These are phyloP conservation scores for Alosa alosa DNA, from an alignment of 2,113 vertebrate species.

Conservation along the genomic window DNA sequence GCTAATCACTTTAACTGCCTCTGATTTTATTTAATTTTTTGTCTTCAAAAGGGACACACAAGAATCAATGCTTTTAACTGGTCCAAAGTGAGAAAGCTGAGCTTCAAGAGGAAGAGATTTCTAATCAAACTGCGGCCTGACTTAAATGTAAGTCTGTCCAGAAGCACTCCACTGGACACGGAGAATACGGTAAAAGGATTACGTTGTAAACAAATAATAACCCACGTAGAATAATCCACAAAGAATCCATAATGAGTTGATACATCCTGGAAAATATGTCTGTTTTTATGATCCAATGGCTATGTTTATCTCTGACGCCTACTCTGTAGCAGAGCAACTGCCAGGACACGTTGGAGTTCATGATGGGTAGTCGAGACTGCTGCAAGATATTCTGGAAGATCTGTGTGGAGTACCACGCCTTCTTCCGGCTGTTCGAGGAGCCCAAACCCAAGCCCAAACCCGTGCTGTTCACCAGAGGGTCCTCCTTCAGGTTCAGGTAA, in stretches of 20 bases:
- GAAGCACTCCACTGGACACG: background rate
- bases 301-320: background rate
- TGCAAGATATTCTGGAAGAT: constrained; percentile 98
- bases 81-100: constrained; percentile 94
- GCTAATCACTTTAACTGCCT: constrained; percentile 23
- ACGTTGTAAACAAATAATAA: no score
- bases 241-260: background rate
- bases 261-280: background rate
- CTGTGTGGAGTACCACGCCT: constrained; percentile 94
- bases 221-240: background rate
- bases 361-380: constrained; percentile 91
- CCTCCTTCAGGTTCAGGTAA: constrained; percentile 94
- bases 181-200: background rate
- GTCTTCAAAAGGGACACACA: constrained; percentile 77
- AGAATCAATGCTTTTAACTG: constrained; percentile 97
- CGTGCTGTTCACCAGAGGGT: constrained; percentile 91
- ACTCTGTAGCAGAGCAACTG: constrained; percentile 76
- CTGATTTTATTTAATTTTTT: background rate
- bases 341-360: constrained; percentile 93
- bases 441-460: constrained; percentile 93
- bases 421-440: constrained; percentile 95
- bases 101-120: constrained; percentile 93
- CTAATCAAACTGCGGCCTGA: constrained; percentile 92
- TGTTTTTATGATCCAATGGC: background rate
- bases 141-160: constrained; percentile 78